These are phyloP conservation scores for Diplazon laetatorius DNA, from an alignment of 2,888 invertebrate genomes.

Conservation along the genomic window DNA sequence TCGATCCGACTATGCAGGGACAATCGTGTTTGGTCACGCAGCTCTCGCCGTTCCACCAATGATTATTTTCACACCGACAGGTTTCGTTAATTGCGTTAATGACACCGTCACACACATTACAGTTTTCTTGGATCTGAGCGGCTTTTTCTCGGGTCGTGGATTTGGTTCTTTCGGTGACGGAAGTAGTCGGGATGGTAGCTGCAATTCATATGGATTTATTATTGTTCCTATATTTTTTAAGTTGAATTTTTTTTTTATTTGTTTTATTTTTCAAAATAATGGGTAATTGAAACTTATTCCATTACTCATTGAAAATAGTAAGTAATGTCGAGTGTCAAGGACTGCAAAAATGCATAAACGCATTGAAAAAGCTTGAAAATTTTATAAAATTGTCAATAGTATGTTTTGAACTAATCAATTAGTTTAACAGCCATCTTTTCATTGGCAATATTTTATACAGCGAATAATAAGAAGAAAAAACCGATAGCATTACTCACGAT, in stretches of 20 bases:
- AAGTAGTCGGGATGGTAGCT: background rate
- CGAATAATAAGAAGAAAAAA: background rate
- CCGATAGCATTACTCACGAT: constrained; percentile 79
- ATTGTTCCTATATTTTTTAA: background rate
- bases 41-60: constrained; percentile 89
- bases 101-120: constrained; percentile 85
- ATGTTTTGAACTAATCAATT: no score
- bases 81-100: constrained; percentile 74
- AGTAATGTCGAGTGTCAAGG: no score
- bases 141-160: constrained; percentile 9
- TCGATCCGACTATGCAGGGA: constrained; percentile 89
- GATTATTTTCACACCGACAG: constrained; percentile 84
- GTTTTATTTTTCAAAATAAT: background rate
- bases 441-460: background rate
- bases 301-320: no score
- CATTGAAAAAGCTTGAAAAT: no score
- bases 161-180: constrained; percentile 8
- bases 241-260: background rate
- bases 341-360: no score
- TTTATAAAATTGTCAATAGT: no score
- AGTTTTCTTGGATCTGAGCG: constrained; percentile 67
- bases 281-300: no score
- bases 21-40: constrained; percentile 90
- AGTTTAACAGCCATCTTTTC: no score
- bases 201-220: constrained; percentile 7